These are phyloP conservation scores for Ctenicera cuprea DNA, from an alignment of 2,888 invertebrate genomes.

Conservation along the genomic window DNA sequence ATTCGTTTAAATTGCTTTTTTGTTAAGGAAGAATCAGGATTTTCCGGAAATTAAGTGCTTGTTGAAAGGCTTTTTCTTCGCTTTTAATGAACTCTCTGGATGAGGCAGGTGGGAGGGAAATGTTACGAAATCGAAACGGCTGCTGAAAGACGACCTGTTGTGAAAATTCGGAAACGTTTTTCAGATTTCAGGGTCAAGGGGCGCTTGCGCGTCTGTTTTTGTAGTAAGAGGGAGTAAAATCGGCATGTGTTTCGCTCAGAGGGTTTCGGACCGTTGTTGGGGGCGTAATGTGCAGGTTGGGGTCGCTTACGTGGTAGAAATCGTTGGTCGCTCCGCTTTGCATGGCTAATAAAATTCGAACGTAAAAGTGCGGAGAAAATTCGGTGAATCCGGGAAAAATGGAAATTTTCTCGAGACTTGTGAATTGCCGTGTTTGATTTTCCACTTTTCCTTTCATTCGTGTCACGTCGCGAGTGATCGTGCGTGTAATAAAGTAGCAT, in stretches of 20 bases:
- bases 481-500: conserved; percentile 56
- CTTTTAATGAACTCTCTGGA: background rate
- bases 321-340: conserved; percentile 27
- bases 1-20: conserved; percentile 37
- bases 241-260: conserved; percentile 59
- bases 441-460: conserved; percentile 52
- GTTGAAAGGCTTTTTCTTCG: conserved; percentile 1
- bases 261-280: conserved; percentile 56
- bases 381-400: conserved; percentile 19
- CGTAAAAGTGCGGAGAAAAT: background rate
- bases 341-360: conserved; percentile 17
- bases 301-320: conserved; percentile 43
- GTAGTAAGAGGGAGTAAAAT: conserved; percentile 55
- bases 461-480: conserved; percentile 52
- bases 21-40: conserved; percentile 10
- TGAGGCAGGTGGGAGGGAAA: too few relatives aligned
- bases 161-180: background rate
- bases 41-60: conserved; percentile 27
- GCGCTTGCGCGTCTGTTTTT: conserved; percentile 52
- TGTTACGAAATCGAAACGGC: too few relatives aligned
- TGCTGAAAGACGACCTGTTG: conserved; percentile 9
- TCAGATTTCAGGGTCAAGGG: conserved; percentile 33
- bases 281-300: conserved; percentile 52
- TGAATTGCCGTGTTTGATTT: conserved; percentile 42
- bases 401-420: conserved; percentile 29